Evolutionary conservation across 2,113 vertebrate species (phyloP).

Genomic region (Leptobrachium ailaonicum): DNA sequence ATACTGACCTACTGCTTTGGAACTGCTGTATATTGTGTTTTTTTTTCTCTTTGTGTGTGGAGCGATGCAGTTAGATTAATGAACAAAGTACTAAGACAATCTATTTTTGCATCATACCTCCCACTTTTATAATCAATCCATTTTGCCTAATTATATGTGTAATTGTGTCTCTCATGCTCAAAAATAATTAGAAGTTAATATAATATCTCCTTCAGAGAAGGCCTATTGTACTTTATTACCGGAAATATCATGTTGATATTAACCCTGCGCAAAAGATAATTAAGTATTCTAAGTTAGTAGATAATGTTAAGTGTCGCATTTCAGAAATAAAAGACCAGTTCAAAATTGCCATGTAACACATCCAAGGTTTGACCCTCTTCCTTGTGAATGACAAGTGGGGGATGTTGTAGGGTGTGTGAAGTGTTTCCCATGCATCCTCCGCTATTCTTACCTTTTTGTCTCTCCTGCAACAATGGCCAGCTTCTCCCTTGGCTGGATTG

Average conservation of each 20-base stretch:
- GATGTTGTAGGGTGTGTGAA: too few species aligned
- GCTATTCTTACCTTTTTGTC: too few species aligned
- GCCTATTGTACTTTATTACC: conserved; percentile 1
- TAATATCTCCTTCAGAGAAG: neutral
- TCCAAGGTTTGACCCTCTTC: too few species aligned
- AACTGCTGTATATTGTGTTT: conserved; percentile 20
- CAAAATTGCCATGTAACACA: too few species aligned
- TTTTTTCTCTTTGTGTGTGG: neutral
- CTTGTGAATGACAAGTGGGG: too few species aligned
- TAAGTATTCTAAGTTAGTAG: neutral
- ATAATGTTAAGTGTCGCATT: neutral
- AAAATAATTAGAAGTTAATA: conserved; percentile 29
- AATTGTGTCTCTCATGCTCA: conserved; percentile 15
- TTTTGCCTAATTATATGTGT: conserved; percentile 25
- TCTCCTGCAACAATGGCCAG: too few species aligned
- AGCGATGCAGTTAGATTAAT: conserved; percentile 31
- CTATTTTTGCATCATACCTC: conserved; percentile 19
- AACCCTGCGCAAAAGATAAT: neutral
- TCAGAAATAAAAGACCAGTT: too few species aligned
- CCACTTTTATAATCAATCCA: conserved; percentile 17
- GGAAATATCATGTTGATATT: neutral
- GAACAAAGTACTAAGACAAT: conserved; percentile 20
- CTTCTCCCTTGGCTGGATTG: too few species aligned
- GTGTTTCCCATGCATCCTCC: too few species aligned
- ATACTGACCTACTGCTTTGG: conserved; percentile 20